A percentile compares a stretch with the other conserved stretches of the same genome.
Conservation (phyloP, 2,888 invertebrate genomes). For the Drosophila rubida region DNA sequence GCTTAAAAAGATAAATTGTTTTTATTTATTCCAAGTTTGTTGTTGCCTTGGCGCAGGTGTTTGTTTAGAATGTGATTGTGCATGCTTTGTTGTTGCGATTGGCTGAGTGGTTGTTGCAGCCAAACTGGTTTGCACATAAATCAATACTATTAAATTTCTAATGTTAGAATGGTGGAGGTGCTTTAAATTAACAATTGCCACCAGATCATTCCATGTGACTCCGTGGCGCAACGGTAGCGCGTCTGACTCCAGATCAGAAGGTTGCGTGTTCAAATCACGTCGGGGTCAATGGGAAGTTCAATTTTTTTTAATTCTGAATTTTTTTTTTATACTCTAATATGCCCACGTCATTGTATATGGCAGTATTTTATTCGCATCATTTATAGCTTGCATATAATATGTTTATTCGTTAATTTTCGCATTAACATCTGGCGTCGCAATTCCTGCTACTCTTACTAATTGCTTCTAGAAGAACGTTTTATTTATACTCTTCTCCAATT, state of each 20-base stretch:
- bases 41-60: not conserved
- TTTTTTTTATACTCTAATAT: too few species aligned
- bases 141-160: constrained; percentile 52
- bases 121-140: constrained; percentile 39
- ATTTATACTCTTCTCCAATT: too few species aligned
- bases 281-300: constrained; percentile 36
- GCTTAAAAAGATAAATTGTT: not conserved
- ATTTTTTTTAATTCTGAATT: constrained; percentile 1
- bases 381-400: not conserved
- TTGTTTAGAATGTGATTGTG: not conserved
- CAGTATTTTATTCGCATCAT: too few species aligned
- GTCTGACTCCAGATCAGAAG: constrained; percentile 65
- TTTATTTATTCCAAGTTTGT: not conserved
- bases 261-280: constrained; percentile 65
- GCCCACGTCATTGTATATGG: too few species aligned
- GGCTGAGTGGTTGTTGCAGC: not conserved
- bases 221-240: constrained; percentile 64
- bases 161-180: not conserved
- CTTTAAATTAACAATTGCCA: constrained; percentile 25
- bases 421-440: too few species aligned
- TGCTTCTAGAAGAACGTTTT: too few species aligned
- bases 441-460: too few species aligned
- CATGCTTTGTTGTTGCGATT: not conserved
- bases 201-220: constrained; percentile 43
- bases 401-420: too few species aligned